phyloP scores from a whole-genome alignment of 2,888 invertebrate species.

The Therioaphis trifolii region DNA sequence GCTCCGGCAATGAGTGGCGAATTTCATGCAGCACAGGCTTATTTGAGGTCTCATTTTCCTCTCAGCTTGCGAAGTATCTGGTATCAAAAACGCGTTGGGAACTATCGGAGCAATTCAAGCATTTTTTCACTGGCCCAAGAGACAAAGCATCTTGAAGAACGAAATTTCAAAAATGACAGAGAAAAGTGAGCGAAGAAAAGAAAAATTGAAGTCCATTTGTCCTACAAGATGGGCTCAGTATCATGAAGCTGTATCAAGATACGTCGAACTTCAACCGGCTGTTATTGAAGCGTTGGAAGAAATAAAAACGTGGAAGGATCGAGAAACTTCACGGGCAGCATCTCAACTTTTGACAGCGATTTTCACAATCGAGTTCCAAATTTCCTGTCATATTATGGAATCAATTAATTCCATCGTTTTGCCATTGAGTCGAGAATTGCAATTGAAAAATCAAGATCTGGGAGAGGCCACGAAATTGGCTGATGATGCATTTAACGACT shows the following conservation, averaged over 20 bases:
- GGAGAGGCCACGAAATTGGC: slow-evolving; percentile 38
- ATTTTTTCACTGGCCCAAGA: slow-evolving; percentile 39
- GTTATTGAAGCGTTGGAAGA: slow-evolving; percentile 42
- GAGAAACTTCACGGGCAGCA: slow-evolving; percentile 34
- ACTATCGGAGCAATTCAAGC: slow-evolving; percentile 55
- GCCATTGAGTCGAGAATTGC: slow-evolving; percentile 38
- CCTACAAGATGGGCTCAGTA: slow-evolving; percentile 39
- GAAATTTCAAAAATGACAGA: slow-evolving; percentile 34
- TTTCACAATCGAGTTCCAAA: slow-evolving; percentile 30
- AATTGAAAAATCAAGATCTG: slow-evolving; percentile 47
- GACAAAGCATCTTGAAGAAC: slow-evolving; percentile 31
- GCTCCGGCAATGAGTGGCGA: slow-evolving; percentile 65
- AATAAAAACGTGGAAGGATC: slow-evolving; percentile 44
- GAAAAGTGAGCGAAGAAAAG: slow-evolving; percentile 28
- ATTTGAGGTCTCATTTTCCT: slow-evolving; percentile 62
- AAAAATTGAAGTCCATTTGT: slow-evolving; percentile 43
- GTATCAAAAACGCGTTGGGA: slow-evolving; percentile 65
- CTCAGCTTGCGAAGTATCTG: slow-evolving; percentile 64
- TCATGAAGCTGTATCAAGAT: slow-evolving; percentile 44
- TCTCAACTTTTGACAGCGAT: slow-evolving; percentile 42
- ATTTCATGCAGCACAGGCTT: slow-evolving; percentile 65
- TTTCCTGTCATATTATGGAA: slow-evolving; percentile 33
- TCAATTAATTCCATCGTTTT: slow-evolving; percentile 41
- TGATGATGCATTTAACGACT: slow-evolving; percentile 33
- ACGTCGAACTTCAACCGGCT: slow-evolving; percentile 38